phyloP scores from a whole-genome alignment of 2,113 vertebrate species.

The Apus apus region DNA sequence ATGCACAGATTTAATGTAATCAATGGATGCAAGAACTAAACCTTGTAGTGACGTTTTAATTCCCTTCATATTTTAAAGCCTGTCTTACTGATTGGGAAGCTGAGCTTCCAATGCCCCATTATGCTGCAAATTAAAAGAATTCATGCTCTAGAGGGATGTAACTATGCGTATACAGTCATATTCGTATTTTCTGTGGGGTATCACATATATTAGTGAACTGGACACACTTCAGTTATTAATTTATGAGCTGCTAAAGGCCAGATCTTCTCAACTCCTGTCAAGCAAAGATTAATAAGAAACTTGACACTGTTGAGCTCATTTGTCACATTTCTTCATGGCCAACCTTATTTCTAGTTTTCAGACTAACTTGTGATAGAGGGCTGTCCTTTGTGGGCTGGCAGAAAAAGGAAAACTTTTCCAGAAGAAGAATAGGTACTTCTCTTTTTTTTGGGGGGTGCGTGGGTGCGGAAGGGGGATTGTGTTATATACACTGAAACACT shows the following conservation, averaged over 20 bases:
- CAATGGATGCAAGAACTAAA: neutral
- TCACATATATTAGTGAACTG: neutral
- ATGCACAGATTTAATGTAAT: neutral
- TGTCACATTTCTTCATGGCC: neutral
- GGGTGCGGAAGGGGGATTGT: rapidly evolving
- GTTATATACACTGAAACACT: neutral
- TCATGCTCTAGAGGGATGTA: neutral
- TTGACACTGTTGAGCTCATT: neutral
- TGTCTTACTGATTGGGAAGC: neutral
- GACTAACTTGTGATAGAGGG: neutral
- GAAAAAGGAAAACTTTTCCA: neutral
- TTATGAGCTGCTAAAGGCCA: neutral
- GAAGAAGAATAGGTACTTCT: neutral
- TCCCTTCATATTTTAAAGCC: neutral
- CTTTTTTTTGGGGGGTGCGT: rapidly evolving
- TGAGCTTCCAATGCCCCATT: neutral
- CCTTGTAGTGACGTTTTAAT: neutral
- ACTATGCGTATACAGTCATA: neutral
- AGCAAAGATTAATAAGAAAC: neutral
- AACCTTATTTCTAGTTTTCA: neutral
- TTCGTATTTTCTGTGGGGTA: neutral
- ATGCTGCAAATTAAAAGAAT: neutral
- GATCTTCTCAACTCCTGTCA: neutral
- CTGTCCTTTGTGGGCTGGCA: neutral
- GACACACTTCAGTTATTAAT: neutral